Evolutionary conservation across 1,140 invertebrate species (phyloP).

Genomic region (Trichonephila inaurata): DNA sequence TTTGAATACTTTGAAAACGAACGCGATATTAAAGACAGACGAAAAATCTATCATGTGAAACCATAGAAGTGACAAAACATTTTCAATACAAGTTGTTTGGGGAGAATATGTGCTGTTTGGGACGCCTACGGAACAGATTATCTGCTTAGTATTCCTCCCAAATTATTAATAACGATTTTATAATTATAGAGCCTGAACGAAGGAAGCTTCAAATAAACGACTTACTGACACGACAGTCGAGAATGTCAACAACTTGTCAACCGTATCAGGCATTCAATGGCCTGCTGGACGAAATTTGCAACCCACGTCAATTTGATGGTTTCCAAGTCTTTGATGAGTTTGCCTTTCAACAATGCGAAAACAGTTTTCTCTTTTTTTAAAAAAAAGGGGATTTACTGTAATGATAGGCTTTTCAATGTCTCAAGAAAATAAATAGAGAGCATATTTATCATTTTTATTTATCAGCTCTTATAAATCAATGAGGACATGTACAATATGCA

Average conservation of each 20-base stretch:
- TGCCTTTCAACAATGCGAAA: background rate
- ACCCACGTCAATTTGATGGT: background rate
- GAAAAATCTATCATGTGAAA: background rate
- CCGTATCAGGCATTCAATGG: slow-evolving; percentile 32
- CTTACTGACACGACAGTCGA: slow-evolving; percentile 3
- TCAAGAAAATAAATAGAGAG: background rate
- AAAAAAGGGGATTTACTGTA: background rate
- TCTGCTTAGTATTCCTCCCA: slow-evolving; percentile 52
- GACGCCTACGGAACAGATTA: slow-evolving; percentile 14
- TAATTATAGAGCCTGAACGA: slow-evolving; percentile 13
- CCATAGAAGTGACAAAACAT: slow-evolving; percentile 16
- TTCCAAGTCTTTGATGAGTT: background rate
- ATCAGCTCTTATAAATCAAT: background rate
- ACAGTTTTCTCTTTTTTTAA: background rate
- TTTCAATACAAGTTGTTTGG: slow-evolving; percentile 37
- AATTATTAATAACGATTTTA: slow-evolving; percentile 52
- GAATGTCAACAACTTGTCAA: slow-evolving; percentile 58
- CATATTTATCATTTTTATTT: no score
- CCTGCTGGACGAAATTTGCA: background rate
- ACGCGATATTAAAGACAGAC: background rate
- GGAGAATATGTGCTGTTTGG: background rate
- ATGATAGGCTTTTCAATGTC: background rate
- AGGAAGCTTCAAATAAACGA: slow-evolving; percentile 23
- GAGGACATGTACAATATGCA: background rate
- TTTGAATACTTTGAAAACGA: background rate